Evolutionary conservation across 1,140 invertebrate species (phyloP), one percentile per base, ranked within the genome.

Genomic region (Papilio helenus): DNA sequence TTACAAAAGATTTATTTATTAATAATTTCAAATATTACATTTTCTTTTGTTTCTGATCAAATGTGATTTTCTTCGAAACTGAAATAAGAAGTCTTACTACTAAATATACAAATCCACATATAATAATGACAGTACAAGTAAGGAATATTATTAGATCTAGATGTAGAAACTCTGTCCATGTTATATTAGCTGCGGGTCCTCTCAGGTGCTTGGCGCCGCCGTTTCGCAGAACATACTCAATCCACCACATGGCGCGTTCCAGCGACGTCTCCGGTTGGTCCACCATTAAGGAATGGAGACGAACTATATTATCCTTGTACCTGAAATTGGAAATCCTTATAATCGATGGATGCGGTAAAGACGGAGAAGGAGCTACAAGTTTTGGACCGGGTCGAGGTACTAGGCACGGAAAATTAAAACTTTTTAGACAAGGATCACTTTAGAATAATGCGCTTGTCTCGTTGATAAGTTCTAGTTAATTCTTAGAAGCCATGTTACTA

Each of bases 161-260:
- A 81, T 88, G 84, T 20, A 86, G 84, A 65, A 88, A 90, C 77
- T 91, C 82, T 7, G 80, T 72, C 76, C 83, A 87, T 9, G 82
- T 71, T n/a, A 89, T 79, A 42, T 84, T 83, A 20, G 82, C 84
- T 2, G 89, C 85, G 2, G 90, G 89, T 20, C 94, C 79, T 0
- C 88, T 85, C 79, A 95, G 87, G 80, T 95, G 92, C 12, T 81
- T 76, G 7, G 89, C 91, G 23, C 95, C 95, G 42, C 90, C 90
- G 83, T 96, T 93, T 46, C 95, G 85, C 1, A 96, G 79, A 12
- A 95, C 92, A 80, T 96, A 95, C 81, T 96, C 95, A 1, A 93
- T 95, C 95, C 95, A 96, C 87, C 95, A 96, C 29, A 96, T 88
- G 3, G 95, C 95, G 73, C 92, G 86, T 26, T 95, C 83, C 20